Conservation (phyloP, 2,888 invertebrate species). For the Athripsodes cinereus region DNA sequence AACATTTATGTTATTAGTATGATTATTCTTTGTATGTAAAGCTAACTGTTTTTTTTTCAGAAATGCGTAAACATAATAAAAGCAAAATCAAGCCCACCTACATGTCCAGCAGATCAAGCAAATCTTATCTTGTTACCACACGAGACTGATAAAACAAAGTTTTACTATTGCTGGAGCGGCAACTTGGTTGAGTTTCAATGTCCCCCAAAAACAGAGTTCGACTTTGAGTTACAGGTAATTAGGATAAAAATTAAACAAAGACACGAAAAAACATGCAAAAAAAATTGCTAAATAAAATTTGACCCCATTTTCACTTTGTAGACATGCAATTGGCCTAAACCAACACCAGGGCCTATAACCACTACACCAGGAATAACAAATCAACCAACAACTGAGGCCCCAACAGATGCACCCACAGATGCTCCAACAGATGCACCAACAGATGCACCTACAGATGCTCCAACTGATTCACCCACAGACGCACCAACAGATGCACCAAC, state of each 20-base stretch:
- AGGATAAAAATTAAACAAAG: no score
- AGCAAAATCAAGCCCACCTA: no score
- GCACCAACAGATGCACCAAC: slow-evolving; percentile 9
- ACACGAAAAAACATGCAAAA: no score
- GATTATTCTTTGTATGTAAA: no score
- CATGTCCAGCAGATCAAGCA: slow-evolving; percentile 7
- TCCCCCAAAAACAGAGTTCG: slow-evolving; percentile 6
- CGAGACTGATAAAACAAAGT: slow-evolving; percentile 8
- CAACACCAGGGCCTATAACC: background rate
- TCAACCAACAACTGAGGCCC: background rate
- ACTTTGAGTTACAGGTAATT: background rate
- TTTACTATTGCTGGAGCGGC: slow-evolving; percentile 11
- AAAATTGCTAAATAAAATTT: no score
- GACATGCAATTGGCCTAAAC: slow-evolving; percentile 16
- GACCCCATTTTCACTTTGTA: no score
- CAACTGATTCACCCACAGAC: slow-evolving; percentile 7
- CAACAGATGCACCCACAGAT: background rate
- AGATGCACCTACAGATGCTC: background rate
- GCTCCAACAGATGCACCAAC: slow-evolving; percentile 1
- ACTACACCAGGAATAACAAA: background rate
- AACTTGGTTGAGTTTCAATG: slow-evolving; percentile 1
- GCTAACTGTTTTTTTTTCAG: background rate
- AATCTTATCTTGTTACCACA: slow-evolving; percentile 6
- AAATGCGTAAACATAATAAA: background rate
- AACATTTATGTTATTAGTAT: no score